phyloP scores from a whole-genome alignment of 2,888 invertebrate species.

The Nemurella pictetii region DNA sequence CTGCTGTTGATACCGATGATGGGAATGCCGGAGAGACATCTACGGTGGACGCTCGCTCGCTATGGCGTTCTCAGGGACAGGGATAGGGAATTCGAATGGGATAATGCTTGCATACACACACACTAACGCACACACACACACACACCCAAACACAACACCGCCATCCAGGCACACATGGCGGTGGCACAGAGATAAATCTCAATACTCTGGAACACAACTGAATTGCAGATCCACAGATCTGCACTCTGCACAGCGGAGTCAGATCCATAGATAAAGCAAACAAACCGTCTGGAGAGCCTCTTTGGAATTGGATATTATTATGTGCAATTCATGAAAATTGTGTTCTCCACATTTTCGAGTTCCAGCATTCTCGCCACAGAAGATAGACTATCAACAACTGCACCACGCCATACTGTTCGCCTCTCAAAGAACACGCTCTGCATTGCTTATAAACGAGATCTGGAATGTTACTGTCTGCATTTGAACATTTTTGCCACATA shows the following conservation, averaged over 20 bases:
- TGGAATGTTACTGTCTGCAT: neutral
- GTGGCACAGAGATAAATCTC: neutral
- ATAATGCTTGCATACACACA: neutral
- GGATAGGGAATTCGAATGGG: neutral
- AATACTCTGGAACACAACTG: neutral
- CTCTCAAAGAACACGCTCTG: neutral
- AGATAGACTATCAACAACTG: neutral
- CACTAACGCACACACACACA: neutral
- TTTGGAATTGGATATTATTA: neutral
- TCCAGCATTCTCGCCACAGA: neutral
- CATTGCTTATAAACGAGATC: neutral
- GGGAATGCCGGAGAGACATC: neutral
- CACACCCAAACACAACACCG: neutral
- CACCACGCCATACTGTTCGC: neutral
- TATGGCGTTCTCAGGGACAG: neutral
- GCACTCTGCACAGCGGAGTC: neutral
- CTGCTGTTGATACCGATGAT: neutral
- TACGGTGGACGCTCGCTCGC: neutral
- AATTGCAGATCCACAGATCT: neutral
- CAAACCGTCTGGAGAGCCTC: neutral
- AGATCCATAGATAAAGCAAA: neutral
- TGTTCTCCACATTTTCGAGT: neutral
- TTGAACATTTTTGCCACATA: neutral
- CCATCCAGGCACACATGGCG: neutral
- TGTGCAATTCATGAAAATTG: neutral